Base-by-base conservation (phyloP, 1,140 invertebrate genomes). In the Chionoecetes opilio region DNA sequence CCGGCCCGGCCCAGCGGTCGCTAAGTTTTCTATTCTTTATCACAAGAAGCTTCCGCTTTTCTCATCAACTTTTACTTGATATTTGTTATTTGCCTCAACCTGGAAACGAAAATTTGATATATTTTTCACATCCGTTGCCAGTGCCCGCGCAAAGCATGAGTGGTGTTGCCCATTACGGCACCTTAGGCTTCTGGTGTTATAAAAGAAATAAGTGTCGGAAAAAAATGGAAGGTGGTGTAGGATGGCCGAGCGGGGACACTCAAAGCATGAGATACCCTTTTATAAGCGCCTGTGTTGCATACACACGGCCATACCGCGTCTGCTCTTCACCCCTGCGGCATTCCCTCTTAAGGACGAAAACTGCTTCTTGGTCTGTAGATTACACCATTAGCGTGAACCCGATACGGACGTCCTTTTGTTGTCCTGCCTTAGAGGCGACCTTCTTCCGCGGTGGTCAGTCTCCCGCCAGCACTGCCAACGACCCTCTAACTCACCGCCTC, bases 231-330 rank as follows among this genome's bases (percentile, higher is more conserved):
- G 38, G 17, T 75, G 93, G 53, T 94, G 87, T 90, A 32, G 35
- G 87, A 84, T 82, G 93, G 85, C 84, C 46, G n/a, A 86, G 35
- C 37, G 38, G 87, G 93, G 93, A 84, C 63, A 82, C 87, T 94
- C 87, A 82, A 94, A 90, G 93, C 93, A 94, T 90, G 87, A 94
- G 93, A 94, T 94, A 94, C 87, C 87, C 93, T 94, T 94, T 94
- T 94, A 85, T 94, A 94, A 35, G 53, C 53, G 93, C 87, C 93
- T 89, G 63, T 90, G 93, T 94, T 94, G 93, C 93, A 91, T 86
- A 93, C 92, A 85, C 93, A 88, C 46, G 53, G 31, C 17, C 93
- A 89, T 26, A 53, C 86, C 9, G 29, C 63, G 53, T n/a, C 75
- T 11, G 35, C 34, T 46, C 26, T 26, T 88, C 93, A 88, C 46